Evolutionary conservation across 2,888 invertebrate species (phyloP), one percentile per base, ranked within the genome.

Genomic region (Cataglyphis cursor): DNA sequence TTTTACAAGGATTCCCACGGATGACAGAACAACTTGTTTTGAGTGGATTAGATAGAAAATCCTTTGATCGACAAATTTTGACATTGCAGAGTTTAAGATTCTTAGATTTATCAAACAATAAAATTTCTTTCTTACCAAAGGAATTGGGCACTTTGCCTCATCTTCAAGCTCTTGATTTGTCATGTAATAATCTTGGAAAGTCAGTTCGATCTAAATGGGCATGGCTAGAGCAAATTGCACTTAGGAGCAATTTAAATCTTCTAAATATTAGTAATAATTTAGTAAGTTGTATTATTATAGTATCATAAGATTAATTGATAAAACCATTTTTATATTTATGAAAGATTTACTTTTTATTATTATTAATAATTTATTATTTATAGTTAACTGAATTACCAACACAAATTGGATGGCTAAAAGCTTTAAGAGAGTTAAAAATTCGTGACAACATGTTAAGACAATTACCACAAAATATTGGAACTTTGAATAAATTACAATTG

Each of bases 21-120:
- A 97, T 97, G 1, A 95, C 97, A 12, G 96, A 97, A 93, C 95
- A 95, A 6, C 95, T 98, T 12, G 94, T 95, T 85, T 96, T 98
- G 18, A 96, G 95, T 87, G 96, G 96, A 64, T 95, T 97, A 24
- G 95, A 96, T 70, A 93, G 97, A 82, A 96, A 96, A 89, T 96
- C 96, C 84, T 96, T 98, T 83, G 96, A 97, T 89, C 95, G 96
- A 88, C 97, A 97, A 87, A 97, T 98, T 87, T 95, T 97, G 68
- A 95, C 96, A 41, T 94, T 98, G 0, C 96, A 96, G 70, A 96
- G 96, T 89, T 95, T 98, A 10, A 96, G 96, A 83, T 89, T 96
- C 62, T 95, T 98, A 68, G 96, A 98, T 95, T 94, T 98, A 82
- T 96, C 97, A 85, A 95, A 96, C 82, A 98, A 98, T 95, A 96